Evolutionary conservation across 2,113 vertebrate genomes (phyloP).

Genomic region (Archilochus colubris): DNA sequence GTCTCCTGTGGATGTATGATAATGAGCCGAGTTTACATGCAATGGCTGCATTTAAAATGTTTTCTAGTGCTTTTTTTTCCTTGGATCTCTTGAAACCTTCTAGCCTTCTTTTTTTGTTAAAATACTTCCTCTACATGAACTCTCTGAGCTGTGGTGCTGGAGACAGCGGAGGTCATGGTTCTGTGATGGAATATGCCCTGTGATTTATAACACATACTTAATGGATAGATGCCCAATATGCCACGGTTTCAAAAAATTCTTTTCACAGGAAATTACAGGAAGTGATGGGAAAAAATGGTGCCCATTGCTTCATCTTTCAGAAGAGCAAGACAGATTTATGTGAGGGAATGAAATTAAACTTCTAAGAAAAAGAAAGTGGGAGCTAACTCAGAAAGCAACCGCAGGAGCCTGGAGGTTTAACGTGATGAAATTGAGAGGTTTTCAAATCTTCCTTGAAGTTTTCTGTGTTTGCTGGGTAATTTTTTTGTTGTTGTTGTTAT

Average conservation of each 20-base stretch:
- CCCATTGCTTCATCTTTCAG: not conserved
- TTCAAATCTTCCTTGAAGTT: not conserved
- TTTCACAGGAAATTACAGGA: not conserved
- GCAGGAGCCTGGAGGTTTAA: not conserved
- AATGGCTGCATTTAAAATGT: not conserved
- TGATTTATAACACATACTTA: not conserved
- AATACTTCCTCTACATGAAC: accelerated
- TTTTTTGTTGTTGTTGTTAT: not conserved
- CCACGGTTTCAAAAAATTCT: not conserved
- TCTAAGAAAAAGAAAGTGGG: not conserved
- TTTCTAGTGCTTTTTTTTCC: not conserved
- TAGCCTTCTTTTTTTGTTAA: not conserved
- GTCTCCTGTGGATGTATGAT: not conserved
- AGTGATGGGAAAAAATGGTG: not conserved
- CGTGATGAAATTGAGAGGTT: not conserved
- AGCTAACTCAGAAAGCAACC: not conserved
- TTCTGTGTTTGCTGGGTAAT: not conserved
- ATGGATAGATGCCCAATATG: not conserved
- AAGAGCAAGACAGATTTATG: not conserved
- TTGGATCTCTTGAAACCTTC: not conserved
- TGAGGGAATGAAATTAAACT: not conserved
- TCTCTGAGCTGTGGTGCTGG: not conserved
- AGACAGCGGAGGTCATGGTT: not conserved
- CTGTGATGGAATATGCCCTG: not conserved
- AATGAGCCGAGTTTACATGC: not conserved